These are phyloP conservation scores for Pachyrhynchus sulphureomaculatus DNA, from an alignment of 1,140 invertebrate genomes.

Conservation along the genomic window DNA sequence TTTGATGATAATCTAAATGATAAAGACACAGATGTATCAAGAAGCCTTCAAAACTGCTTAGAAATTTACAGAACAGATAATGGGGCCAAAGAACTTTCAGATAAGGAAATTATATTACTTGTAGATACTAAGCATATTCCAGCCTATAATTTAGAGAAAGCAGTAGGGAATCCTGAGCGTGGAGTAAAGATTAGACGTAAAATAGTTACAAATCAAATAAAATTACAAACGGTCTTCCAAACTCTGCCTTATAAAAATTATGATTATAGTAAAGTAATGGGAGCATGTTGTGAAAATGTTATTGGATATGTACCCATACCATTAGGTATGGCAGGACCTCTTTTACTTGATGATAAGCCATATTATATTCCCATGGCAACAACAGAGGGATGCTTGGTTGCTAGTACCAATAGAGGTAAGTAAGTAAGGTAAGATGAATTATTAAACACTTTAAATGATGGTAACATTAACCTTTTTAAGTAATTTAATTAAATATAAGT, in stretches of 20 bases:
- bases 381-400: constrained; percentile 95
- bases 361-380: constrained; percentile 96
- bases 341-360: constrained; percentile 78
- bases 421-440: neutral
- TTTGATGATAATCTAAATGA: constrained; percentile 15
- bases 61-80: constrained; percentile 71
- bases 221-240: constrained; percentile 54
- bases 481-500: too few species aligned
- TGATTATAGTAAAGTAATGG: constrained; percentile 82
- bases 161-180: constrained; percentile 74
- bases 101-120: constrained; percentile 79
- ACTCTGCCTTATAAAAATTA: constrained; percentile 82
- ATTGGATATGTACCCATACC: constrained; percentile 96
- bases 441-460: too few species aligned
- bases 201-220: constrained; percentile 56
- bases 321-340: constrained; percentile 85
- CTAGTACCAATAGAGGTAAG: constrained; percentile 92
- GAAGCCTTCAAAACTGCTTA: constrained; percentile 75
- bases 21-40: constrained; percentile 47
- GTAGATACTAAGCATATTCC: constrained; percentile 76
- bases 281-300: constrained; percentile 97
- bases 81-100: constrained; percentile 67
- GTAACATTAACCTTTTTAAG: too few species aligned
- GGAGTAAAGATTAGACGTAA: constrained; percentile 79
- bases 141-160: constrained; percentile 81